A percentile compares a stretch with the other conserved stretches of the same genome.
Evolutionary conservation across 2,113 vertebrate species (phyloP).

Genomic region (Nothocercus julius): DNA sequence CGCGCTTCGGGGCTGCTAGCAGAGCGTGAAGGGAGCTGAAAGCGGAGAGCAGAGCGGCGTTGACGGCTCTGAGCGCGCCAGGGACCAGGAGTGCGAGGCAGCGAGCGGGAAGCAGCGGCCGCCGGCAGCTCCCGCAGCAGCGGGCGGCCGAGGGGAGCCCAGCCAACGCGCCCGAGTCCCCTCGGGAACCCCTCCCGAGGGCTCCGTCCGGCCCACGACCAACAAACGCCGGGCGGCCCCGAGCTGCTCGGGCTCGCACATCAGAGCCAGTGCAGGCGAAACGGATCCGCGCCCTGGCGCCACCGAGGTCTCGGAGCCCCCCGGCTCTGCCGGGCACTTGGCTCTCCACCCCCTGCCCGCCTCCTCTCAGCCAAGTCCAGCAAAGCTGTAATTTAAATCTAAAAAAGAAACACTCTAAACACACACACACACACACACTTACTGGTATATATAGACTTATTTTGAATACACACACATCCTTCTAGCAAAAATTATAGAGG

Average conservation of each 20-base stretch:
- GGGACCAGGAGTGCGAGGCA: background rate
- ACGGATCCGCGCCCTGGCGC: too few species aligned
- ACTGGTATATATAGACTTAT: background rate
- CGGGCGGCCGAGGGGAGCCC: background rate
- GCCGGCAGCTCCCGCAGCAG: background rate
- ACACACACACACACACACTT: background rate
- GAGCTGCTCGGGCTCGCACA: background rate
- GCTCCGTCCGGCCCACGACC: accelerated
- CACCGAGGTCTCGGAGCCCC: background rate
- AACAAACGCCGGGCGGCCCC: background rate
- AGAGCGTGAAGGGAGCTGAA: accelerated
- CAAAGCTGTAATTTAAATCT: conserved; percentile 29
- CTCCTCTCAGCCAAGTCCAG: background rate
- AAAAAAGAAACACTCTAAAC: background rate
- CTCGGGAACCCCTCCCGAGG: background rate
- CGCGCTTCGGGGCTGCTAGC: background rate
- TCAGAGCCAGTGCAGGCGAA: background rate
- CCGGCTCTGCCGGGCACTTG: background rate
- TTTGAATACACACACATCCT: background rate
- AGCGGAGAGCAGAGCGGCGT: background rate
- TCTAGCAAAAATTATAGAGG: conserved; percentile 50
- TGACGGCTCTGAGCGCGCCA: background rate
- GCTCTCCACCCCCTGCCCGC: background rate
- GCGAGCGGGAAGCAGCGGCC: background rate
- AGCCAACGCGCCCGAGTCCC: too few species aligned